Base-by-base conservation (phyloP, 2,113 vertebrate species). In the Salvelinus alpinus region DNA sequence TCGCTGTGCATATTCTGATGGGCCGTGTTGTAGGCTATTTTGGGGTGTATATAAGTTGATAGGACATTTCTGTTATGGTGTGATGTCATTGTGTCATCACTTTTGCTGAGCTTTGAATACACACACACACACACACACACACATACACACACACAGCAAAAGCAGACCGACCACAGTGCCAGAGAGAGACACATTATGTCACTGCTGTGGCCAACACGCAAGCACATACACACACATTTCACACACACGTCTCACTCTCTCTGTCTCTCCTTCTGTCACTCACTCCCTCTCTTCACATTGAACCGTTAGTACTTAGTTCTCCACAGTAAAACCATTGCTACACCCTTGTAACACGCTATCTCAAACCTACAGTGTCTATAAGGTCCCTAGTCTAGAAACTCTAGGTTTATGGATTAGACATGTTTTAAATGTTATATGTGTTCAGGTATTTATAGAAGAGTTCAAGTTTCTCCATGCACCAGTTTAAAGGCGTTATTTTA, bases 241-340 rank as follows among this genome's bases (percentile, higher is more conserved):
- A 68, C 57, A 74, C 38, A 67, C 62, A 76, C 95, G 94, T 96
- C 95, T 72, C 94, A 95, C 51, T 54, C 64, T 47, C 9, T 57
- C 51, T 51, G 22, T 54, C 70, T 54, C n/a, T 69, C 65, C 38
- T 6, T 38, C 27, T 67, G 48, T 54, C 51, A 16, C 13, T 54
- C 51, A 16, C 13, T 54, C 51, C 16, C 3, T 54, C 48, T 54
- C 12, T 51, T 3, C 14, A 16, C 14, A 18, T 54, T 18, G 51
- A 54, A 16, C 51, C 16, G 18, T 54, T 54, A 54, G 51, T 54
- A 54, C 51, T 5, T 44, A 18, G 16, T 14, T 54, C 51, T 54
- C 38, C 38, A 54, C 16, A 18, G 16, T 54, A 18, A 16, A 54
- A 54, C 9, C 51, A 14, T 18, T 14, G 29, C 29, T 59, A 8